Evolutionary conservation across 2,888 invertebrate species (phyloP).

Genomic region (Zygaena filipendulae): DNA sequence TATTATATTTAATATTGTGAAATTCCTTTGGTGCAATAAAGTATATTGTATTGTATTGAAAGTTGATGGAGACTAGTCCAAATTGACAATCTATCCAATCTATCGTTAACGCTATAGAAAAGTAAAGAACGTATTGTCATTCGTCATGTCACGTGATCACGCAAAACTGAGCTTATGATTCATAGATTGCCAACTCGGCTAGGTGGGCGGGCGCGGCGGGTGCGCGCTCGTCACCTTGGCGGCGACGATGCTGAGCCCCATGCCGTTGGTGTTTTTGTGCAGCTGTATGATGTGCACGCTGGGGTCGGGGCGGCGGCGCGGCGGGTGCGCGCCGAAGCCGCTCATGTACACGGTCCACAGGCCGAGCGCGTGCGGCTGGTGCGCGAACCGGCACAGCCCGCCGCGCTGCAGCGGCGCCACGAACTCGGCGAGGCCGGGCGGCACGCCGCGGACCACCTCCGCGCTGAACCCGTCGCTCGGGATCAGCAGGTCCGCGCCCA

Average conservation of each 20-base stretch:
- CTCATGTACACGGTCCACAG: slow-evolving; percentile 96
- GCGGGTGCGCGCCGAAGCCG: slow-evolving; percentile 70
- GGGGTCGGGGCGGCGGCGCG: slow-evolving; percentile 75
- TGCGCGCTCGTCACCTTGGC: slow-evolving; percentile 84
- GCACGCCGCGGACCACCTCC: slow-evolving; percentile 94
- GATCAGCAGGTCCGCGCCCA: slow-evolving; percentile 90
- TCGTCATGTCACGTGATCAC: no score
- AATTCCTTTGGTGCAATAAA: no score
- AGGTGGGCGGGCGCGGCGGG: no score
- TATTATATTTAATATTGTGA: no score
- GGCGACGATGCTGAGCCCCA: slow-evolving; percentile 98
- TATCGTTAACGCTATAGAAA: no score
- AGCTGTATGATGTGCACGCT: slow-evolving; percentile 88
- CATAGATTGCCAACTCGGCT: no score
- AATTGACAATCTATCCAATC: no score
- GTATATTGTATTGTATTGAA: no score
- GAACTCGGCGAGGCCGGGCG: slow-evolving; percentile 91
- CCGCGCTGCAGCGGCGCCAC: slow-evolving; percentile 83
- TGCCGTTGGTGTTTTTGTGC: slow-evolving; percentile 94
- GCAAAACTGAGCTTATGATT: no score
- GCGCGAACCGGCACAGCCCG: slow-evolving; percentile 89
- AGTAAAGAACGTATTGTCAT: no score
- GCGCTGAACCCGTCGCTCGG: slow-evolving; percentile 99
- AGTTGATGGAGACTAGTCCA: no score
- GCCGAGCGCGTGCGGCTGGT: slow-evolving; percentile 91